Evolutionary conservation across 2,888 invertebrate genomes (phyloP), one percentile per base, ranked within the genome.

Genomic region (Xanthia icteritia): DNA sequence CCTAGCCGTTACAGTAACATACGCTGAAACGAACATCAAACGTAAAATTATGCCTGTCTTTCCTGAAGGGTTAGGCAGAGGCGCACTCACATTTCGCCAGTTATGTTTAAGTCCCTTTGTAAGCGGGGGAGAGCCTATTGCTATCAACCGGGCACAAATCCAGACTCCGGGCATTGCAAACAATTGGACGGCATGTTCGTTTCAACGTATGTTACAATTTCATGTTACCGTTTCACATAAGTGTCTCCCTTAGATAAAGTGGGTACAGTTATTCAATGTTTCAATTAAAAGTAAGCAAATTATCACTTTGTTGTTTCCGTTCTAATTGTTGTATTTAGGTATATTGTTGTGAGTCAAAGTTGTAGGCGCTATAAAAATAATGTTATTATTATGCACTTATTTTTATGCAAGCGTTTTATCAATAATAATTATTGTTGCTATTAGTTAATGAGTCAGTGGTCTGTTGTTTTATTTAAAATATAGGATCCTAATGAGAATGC

Each of bases 231-330:
- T n/a, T n/a, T 31, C 27, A 31, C 31, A 31, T 9, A 31, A 31
- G 31, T 54, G 9, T 36, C 20, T 20, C 45, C 20, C 45, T 69
- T 45, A 64, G 73, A 63, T 60, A 79, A 51, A 17, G 6, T n/a
- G 31, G 2, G 5, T 39, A 51, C 67, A n/a, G 51, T 54, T 79
- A 56, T 61, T 61, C 56, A 74, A 74, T 72, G 45, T 58, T 66
- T 66, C 23, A 73, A 75, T 79, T 79, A 71, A 70, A 79, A 69
- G 45, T 72, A 20, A 61, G 36, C 63, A 71, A 64, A 71, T 73
- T 36, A 65, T 78, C 63, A 27, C 31, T 74, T 81, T 61, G 60
- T 85, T 79, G 65, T 85, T 83, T 79, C 73, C 76, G 81, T 83
- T 85, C 61, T 54, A 76, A 71, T 73, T 85, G 27, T 60, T 60